These are phyloP conservation scores for Pocillopora grandis DNA, from an alignment of 92 coral and sea anemone species.

Conservation along the genomic window DNA sequence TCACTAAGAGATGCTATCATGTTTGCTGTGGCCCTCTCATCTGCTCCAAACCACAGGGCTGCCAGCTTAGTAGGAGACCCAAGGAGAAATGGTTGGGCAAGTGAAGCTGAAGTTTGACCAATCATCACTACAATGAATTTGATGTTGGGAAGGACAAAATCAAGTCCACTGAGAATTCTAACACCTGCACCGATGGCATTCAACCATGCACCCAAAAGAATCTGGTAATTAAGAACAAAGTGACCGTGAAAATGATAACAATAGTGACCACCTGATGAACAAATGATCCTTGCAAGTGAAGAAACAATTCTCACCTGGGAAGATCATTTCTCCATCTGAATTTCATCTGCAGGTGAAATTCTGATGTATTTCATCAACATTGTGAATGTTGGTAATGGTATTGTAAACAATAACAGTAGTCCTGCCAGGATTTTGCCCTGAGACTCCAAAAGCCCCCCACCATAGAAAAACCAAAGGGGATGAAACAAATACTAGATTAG, in stretches of 20 bases:
- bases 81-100: slow-evolving; percentile 91
- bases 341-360: no score
- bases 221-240: slow-evolving; percentile 37
- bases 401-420: background rate
- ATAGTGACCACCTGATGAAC: no score
- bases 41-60: slow-evolving; percentile 92
- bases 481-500: no score
- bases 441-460: background rate
- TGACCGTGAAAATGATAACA: no score
- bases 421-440: background rate
- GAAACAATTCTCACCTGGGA: no score
- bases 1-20: slow-evolving; percentile 86
- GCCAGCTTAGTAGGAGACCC: slow-evolving; percentile 92
- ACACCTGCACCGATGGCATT: slow-evolving; percentile 84
- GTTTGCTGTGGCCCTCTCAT: slow-evolving; percentile 86
- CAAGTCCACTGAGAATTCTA: slow-evolving; percentile 70
- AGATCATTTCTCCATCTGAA: no score
- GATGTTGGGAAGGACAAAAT: slow-evolving; percentile 16
- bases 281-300: no score
- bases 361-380: no score
- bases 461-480: no score
- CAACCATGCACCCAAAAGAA: slow-evolving; percentile 84
- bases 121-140: slow-evolving; percentile 79
- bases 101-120: slow-evolving; percentile 82
- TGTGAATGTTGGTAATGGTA: background rate